phyloP scores from a whole-genome alignment of 2,888 invertebrate species.

The Endotricha flammealis region DNA sequence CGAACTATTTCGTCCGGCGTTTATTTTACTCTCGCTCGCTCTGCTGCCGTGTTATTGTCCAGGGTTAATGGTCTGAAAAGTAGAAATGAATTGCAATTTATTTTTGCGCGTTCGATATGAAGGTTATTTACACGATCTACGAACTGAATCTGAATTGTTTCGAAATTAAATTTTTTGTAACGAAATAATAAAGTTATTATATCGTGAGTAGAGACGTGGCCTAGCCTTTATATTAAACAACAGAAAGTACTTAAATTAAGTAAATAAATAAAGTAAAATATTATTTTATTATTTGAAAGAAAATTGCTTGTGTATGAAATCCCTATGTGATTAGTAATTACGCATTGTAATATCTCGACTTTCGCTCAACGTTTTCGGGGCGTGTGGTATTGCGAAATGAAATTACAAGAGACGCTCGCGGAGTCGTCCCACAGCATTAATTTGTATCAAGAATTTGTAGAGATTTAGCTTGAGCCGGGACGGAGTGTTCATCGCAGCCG shows the following conservation, averaged over 20 bases:
- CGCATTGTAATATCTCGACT: neutral
- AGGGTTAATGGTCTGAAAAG: conserved; percentile 74
- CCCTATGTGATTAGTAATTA: neutral
- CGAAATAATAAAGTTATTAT: no score
- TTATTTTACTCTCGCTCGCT: conserved; percentile 67
- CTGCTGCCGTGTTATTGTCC: conserved; percentile 67
- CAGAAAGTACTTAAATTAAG: no score
- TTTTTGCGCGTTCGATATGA: conserved; percentile 14
- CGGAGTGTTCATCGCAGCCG: conserved; percentile 72
- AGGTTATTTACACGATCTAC: neutral
- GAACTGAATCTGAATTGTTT: no score
- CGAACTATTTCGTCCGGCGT: conserved; percentile 70
- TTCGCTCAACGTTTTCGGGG: conserved; percentile 28
- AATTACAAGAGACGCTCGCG: conserved; percentile 65
- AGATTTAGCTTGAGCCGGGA: conserved; percentile 73
- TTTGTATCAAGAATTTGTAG: conserved; percentile 78
- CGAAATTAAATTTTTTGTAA: no score
- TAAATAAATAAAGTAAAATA: no score
- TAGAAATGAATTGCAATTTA: conserved; percentile 70
- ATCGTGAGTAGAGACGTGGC: no score
- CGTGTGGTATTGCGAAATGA: conserved; percentile 57
- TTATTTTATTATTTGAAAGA: no score
- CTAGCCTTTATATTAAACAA: no score
- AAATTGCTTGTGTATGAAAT: no score
- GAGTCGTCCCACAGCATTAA: conserved; percentile 67